Evolutionary conservation across 2,888 invertebrate genomes (phyloP).

Genomic region (Carpatolechia fugitivella): DNA sequence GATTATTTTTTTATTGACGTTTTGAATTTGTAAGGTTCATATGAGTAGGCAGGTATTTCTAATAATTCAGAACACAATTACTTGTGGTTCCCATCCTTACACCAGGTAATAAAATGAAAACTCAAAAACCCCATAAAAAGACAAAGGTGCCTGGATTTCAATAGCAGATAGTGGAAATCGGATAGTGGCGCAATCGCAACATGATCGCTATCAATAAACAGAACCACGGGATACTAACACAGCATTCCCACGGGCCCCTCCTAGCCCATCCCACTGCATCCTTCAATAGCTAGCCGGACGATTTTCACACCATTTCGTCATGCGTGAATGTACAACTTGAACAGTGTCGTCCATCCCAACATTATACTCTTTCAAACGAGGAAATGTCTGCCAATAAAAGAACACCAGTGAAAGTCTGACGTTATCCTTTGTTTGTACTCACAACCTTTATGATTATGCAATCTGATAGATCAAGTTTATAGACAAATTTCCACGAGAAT

Average conservation of each 20-base stretch:
- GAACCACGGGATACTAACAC: slow-evolving; percentile 13
- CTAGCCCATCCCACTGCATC: slow-evolving; percentile 55
- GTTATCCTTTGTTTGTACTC: slow-evolving; percentile 2
- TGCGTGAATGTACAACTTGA: slow-evolving; percentile 52
- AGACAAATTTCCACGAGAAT: not conserved
- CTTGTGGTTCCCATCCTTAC: not conserved
- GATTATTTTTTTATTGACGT: too few species aligned
- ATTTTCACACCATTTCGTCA: slow-evolving; percentile 67
- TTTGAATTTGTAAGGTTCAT: too few species aligned
- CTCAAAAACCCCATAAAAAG: not conserved
- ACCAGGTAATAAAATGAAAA: not conserved
- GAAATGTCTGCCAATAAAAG: slow-evolving; percentile 36
- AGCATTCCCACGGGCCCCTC: slow-evolving; percentile 61
- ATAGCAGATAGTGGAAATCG: not conserved
- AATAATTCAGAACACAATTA: too few species aligned
- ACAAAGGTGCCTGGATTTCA: not conserved
- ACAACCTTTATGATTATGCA: slow-evolving; percentile 1
- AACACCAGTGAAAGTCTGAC: slow-evolving; percentile 22
- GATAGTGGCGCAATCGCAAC: slow-evolving; percentile 25
- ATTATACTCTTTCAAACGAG: slow-evolving; percentile 47
- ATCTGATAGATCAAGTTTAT: not conserved
- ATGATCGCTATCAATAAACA: too few species aligned
- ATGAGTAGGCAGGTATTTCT: too few species aligned
- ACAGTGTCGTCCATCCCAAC: slow-evolving; percentile 44
- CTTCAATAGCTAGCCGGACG: slow-evolving; percentile 37